Conservation (phyloP, 2,797 vertebrate species). For the Taeniopygia guttata region DNA sequence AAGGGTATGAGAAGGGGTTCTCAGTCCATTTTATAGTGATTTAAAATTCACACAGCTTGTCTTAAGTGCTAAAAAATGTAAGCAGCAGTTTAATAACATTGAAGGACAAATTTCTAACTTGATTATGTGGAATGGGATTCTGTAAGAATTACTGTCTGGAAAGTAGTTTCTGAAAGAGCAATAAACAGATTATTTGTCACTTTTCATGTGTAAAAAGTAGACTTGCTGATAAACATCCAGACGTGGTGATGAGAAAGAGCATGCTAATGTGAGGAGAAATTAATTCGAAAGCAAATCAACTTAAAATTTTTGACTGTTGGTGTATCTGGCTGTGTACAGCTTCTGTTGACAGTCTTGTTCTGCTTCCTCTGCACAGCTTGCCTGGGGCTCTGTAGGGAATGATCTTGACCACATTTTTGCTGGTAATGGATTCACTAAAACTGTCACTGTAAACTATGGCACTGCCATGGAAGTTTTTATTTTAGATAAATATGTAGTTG, state of each 20-base stretch:
- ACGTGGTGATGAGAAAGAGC: neutral
- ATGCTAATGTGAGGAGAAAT: neutral
- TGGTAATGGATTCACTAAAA: neutral
- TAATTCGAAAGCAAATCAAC: neutral
- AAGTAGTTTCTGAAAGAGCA: neutral
- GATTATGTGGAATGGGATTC: neutral
- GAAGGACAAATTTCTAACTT: neutral
- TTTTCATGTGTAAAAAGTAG: neutral
- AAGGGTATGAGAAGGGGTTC: neutral
- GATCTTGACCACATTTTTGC: neutral
- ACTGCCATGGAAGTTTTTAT: neutral
- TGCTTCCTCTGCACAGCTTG: neutral
- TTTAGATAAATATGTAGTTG: neutral
- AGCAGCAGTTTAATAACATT: neutral
- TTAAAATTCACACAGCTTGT: neutral
- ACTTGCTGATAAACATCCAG: neutral
- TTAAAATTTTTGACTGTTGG: neutral
- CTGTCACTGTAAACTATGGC: neutral
- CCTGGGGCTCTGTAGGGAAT: neutral
- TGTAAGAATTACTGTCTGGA: neutral
- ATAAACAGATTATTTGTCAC: neutral
- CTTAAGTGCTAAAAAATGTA: neutral
- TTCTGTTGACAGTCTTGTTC: neutral
- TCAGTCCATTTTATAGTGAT: neutral
- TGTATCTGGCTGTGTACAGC: neutral